phyloP scores from a whole-genome alignment of 2,888 invertebrate species.

The Adineta ricciae region DNA sequence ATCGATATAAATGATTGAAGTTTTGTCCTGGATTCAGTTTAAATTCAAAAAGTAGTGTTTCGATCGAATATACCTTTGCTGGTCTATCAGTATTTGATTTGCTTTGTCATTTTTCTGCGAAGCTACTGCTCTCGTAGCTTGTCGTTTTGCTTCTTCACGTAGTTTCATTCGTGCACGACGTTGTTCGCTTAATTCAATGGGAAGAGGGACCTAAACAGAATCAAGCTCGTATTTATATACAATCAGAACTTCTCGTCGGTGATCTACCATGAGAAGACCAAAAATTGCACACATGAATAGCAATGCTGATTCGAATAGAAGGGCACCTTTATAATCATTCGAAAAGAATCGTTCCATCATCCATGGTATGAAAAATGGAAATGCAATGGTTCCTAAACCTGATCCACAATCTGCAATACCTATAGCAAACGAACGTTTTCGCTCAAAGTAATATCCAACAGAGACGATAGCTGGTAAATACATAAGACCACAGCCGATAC shows the following conservation, averaged over 20 bases:
- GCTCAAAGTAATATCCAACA: conserved; percentile 92
- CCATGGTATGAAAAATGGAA: conserved; percentile 57
- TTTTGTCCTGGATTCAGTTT: too few relatives aligned
- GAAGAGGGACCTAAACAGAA: neutral
- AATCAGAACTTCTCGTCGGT: too few relatives aligned
- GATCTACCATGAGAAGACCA: conserved; percentile 66
- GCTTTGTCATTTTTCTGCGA: neutral
- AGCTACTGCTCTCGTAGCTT: neutral
- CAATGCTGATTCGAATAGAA: conserved; percentile 53
- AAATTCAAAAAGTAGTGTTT: too few relatives aligned
- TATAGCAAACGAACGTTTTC: conserved; percentile 82
- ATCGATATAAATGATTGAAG: too few relatives aligned
- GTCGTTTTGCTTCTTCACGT: neutral
- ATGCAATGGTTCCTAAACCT: conserved; percentile 77
- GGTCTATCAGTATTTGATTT: too few relatives aligned
- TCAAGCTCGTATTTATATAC: neutral
- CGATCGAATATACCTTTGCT: too few relatives aligned
- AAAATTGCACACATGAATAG: conserved; percentile 77
- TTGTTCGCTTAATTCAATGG: neutral
- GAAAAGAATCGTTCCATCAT: neutral
- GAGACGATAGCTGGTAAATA: conserved; percentile 94
- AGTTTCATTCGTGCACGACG: neutral
- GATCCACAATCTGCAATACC: conserved; percentile 71
- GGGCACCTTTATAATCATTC: neutral
- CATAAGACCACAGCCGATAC: conserved; percentile 87